phyloP scores from a whole-genome alignment of 2,797 vertebrate genomes.

The Lacerta bilineata region DNA sequence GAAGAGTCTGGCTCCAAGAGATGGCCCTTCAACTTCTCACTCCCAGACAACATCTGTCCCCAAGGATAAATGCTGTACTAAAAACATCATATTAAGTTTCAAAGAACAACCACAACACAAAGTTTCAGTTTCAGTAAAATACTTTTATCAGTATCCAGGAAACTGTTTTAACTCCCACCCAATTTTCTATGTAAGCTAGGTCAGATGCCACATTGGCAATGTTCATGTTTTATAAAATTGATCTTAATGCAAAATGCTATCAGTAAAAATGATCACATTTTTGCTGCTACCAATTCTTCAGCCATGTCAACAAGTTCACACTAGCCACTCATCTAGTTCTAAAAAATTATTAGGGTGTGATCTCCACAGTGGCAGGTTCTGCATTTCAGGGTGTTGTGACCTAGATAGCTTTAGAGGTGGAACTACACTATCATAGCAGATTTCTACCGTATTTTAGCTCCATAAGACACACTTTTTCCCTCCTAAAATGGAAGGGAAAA shows the following conservation, averaged over 20 bases:
- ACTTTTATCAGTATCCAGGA: slow-evolving; percentile 26
- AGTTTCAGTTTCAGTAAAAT: slow-evolving; percentile 19
- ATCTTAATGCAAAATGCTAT: background rate
- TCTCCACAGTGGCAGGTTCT: background rate
- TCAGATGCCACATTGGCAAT: slow-evolving; percentile 19
- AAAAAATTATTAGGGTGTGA: background rate
- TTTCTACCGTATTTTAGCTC: too few species aligned
- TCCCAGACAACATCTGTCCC: background rate
- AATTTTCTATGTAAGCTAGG: background rate
- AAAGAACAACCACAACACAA: background rate
- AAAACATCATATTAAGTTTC: slow-evolving; percentile 5
- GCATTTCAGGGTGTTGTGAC: slow-evolving; percentile 3
- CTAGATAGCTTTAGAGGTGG: slow-evolving; percentile 24
- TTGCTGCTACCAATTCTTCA: background rate
- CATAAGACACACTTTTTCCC: too few species aligned
- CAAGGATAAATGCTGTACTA: slow-evolving; percentile 9
- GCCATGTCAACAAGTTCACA: background rate
- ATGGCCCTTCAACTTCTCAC: slow-evolving; percentile 4
- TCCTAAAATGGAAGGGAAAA: too few species aligned
- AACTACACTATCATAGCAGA: background rate
- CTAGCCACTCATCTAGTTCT: background rate
- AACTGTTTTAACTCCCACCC: slow-evolving; percentile 9
- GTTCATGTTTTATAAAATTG: background rate
- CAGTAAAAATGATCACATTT: background rate
- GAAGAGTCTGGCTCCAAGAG: background rate